Conservation (phyloP, 2,113 vertebrate species). For the Mungos mungo region DNA sequence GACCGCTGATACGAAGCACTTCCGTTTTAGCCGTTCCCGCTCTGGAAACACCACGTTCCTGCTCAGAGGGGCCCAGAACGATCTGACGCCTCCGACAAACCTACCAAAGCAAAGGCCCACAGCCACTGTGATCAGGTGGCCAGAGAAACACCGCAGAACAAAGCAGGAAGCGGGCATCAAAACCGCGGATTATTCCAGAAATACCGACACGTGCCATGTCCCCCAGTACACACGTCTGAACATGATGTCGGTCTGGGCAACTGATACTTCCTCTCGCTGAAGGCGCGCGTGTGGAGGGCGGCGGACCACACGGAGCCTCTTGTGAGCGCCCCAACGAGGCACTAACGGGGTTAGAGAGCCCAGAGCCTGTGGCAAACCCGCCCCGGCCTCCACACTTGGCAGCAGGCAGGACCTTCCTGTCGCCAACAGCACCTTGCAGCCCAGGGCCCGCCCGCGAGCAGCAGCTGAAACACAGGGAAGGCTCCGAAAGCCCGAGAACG, state of each 20-base stretch:
- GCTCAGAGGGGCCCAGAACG: not conserved
- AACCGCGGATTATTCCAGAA: not conserved
- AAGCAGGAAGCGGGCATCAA: rapidly evolving
- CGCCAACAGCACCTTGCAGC: rapidly evolving
- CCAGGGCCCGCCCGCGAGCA: rapidly evolving
- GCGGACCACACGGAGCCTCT: too few relatives aligned
- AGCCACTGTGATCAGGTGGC: not conserved
- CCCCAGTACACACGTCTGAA: not conserved
- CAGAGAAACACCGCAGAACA: not conserved
- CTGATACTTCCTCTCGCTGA: rapidly evolving
- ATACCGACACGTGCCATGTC: rapidly evolving
- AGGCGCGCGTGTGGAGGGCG: rapidly evolving
- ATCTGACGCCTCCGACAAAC: too few relatives aligned
- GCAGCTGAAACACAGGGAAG: not conserved
- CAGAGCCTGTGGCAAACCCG: too few relatives aligned
- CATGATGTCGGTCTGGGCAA: not conserved
- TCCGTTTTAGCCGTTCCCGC: rapidly evolving
- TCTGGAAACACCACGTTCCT: rapidly evolving
- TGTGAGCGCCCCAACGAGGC: not conserved
- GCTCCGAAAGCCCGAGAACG: not conserved
- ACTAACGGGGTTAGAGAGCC: rapidly evolving
- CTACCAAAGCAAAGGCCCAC: too few relatives aligned
- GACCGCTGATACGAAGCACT: rapidly evolving
- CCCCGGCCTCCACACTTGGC: not conserved
- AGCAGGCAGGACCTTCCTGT: not conserved